phyloP scores from a whole-genome alignment of 2,113 vertebrate species.

The Daboia siamensis region DNA sequence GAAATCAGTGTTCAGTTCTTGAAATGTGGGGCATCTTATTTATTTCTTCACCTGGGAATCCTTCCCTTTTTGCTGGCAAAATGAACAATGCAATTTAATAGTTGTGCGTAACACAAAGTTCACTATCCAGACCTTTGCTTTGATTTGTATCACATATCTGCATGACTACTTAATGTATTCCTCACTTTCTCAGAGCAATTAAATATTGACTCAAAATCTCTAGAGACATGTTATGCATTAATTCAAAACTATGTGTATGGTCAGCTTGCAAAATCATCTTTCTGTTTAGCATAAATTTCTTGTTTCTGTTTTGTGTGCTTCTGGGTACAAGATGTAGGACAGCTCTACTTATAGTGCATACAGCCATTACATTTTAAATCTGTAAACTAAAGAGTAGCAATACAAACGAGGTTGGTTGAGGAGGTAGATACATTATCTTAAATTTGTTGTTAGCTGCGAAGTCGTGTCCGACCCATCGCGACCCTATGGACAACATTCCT shows the following conservation, averaged over 20 bases:
- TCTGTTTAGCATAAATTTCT: neutral
- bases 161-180: neutral
- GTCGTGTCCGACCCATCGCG: too few relatives aligned
- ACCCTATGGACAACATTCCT: too few relatives aligned
- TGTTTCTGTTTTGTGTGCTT: slow-evolving; percentile 11
- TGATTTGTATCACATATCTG: neutral
- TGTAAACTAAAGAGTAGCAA: neutral
- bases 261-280: slow-evolving; percentile 10
- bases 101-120: neutral
- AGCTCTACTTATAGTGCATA: neutral
- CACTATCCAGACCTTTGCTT: neutral
- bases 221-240: neutral
- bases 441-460: too few relatives aligned
- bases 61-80: neutral
- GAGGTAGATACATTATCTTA: neutral
- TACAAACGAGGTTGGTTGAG: neutral
- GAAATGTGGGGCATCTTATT: neutral
- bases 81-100: neutral
- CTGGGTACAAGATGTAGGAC: neutral
- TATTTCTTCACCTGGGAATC: neutral
- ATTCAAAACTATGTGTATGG: slow-evolving; percentile 30
- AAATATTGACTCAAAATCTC: neutral
- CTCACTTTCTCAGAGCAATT: neutral
- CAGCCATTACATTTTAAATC: neutral
- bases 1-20: slow-evolving; percentile 12